Conservation (phyloP, 2,888 invertebrate species). For the Philopedon plagiatum region DNA sequence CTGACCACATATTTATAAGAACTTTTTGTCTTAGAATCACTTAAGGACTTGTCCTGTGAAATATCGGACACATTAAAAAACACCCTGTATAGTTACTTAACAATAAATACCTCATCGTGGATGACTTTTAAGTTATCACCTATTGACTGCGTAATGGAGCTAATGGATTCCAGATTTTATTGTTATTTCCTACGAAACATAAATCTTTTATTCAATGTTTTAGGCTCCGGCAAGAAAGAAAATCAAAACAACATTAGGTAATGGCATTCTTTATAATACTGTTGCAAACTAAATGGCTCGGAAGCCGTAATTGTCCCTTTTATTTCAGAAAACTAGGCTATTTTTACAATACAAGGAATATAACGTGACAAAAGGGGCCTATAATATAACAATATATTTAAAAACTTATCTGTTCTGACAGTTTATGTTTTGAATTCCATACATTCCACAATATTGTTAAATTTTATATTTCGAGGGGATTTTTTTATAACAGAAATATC, state of each 20-base stretch:
- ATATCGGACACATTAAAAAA: too few relatives aligned
- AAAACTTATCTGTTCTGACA: background rate
- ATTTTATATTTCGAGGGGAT: too few relatives aligned
- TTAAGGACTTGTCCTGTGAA: too few relatives aligned
- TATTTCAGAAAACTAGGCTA: constrained; percentile 16
- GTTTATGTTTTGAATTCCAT: background rate
- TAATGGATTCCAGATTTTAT: too few relatives aligned
- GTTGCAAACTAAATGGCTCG: constrained; percentile 5
- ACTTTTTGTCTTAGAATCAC: too few relatives aligned
- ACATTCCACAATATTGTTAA: too few relatives aligned
- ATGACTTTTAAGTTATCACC: too few relatives aligned
- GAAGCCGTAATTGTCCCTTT: constrained; percentile 26
- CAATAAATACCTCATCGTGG: too few relatives aligned
- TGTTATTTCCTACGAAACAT: background rate
- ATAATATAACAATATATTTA: constrained; percentile 5
- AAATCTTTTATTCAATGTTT: constrained; percentile 10
- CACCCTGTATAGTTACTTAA: too few relatives aligned
- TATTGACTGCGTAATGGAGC: too few relatives aligned
- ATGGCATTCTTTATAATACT: background rate
- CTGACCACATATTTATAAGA: too few relatives aligned
- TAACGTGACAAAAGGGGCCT: constrained; percentile 9
- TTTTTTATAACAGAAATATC: too few relatives aligned
- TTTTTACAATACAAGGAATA: constrained; percentile 21
- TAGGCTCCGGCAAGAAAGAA: background rate
- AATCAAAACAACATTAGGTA: constrained; percentile 12